Evolutionary conservation across 2,113 vertebrate genomes (phyloP), one percentile per base, ranked within the genome.

Genomic region (Halichoeres trimaculatus): DNA sequence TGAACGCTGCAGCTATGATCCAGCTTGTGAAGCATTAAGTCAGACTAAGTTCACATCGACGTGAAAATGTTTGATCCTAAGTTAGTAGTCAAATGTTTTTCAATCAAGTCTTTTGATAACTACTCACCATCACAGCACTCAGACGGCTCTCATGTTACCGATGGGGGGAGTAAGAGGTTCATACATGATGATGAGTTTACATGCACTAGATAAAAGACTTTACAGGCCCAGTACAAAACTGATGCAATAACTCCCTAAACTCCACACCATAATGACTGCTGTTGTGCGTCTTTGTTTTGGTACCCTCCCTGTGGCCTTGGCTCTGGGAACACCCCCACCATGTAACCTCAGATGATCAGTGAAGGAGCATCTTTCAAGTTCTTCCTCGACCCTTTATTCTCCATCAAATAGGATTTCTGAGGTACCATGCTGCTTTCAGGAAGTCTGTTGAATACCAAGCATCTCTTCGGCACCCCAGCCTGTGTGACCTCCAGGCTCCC

Each of bases 371-470:
- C 8, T 65, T 74, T 24, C 22, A 20, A 22, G 19, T 11, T 35
- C 51, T 35, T 47, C 61, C 17, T 22, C 54, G n/a, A 16, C 2
- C 24, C 13, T 70, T 35, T 51, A 24, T 16, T 50, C 20, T 36
- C 30, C 47, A 38, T 69, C 36, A 41, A 63, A 57, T 34, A 51
- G 0, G 16, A 55, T 69, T 63, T 67, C 8, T 6, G 24, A 55
- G 19, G 62, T 26, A 70, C 69, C 67, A 70, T 36, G 59, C 55
- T 55, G 66, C 11, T 62, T 30, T 56, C 47, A 53, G 70, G 59
- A 57, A 47, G 62, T 55, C 50, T 62, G 17, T 10, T 69, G 86
- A 86, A 88, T 88, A 70, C 57, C 36, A 86, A 88, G n/a, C 59
- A 66, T 52, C 71, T 81, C 55, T 56, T 74, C 68, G 64, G 71